phyloP scores from a whole-genome alignment of 2,113 vertebrate species.

The Eira barbara region DNA sequence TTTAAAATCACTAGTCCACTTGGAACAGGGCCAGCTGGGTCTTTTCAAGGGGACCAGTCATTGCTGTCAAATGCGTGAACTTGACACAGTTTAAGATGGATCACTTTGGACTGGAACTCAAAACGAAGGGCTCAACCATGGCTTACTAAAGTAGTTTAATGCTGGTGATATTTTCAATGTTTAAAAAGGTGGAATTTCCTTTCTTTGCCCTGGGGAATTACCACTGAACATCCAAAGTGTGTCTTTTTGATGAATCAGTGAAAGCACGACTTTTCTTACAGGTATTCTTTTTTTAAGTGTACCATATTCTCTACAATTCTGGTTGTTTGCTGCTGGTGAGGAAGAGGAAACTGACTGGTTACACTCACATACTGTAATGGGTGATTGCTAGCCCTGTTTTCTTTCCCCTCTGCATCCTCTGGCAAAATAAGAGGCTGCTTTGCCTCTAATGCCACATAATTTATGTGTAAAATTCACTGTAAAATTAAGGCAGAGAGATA shows the following conservation, averaged over 20 bases:
- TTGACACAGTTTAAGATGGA: not conserved
- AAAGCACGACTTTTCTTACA: not conserved
- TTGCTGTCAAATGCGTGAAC: not conserved
- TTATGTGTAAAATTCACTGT: not conserved
- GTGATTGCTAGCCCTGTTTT: conserved; percentile 14
- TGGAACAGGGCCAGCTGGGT: not conserved
- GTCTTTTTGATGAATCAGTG: not conserved
- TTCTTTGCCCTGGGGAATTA: conserved; percentile 38
- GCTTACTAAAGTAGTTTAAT: conserved; percentile 49
- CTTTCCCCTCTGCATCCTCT: not conserved
- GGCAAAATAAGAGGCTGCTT: conserved; percentile 46
- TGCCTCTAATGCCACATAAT: conserved; percentile 56
- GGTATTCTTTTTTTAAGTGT: not conserved
- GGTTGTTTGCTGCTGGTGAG: conserved; percentile 6
- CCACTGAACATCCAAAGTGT: conserved; percentile 32
- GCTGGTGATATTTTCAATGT: not conserved
- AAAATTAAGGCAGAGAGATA: conserved; percentile 25
- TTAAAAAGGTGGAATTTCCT: conserved; percentile 41
- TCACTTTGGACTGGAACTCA: not conserved
- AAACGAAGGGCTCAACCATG: conserved; percentile 9
- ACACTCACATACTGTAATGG: not conserved
- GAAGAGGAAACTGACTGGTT: conserved; percentile 65
- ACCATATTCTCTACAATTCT: conserved; percentile 26
- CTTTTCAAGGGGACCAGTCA: not conserved
- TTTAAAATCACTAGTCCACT: not conserved